phyloP scores from a whole-genome alignment of 2,888 invertebrate genomes.

The Idaea straminata region DNA sequence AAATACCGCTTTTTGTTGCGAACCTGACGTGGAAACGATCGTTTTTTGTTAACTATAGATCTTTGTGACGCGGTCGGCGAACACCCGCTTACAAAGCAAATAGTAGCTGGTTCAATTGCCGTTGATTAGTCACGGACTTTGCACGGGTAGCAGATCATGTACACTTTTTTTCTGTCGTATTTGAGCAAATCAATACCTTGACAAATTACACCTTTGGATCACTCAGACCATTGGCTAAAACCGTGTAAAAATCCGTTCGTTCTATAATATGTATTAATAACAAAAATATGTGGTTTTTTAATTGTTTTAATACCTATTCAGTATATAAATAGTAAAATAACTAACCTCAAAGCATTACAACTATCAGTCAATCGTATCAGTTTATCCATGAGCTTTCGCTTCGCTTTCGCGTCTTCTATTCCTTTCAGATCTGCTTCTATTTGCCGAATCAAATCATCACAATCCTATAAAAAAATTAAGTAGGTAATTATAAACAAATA shows the following conservation, averaged over 20 bases:
- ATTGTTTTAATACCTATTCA: no score
- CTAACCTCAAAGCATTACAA: slow-evolving; percentile 52
- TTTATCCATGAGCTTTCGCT: slow-evolving; percentile 35
- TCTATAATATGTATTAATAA: not conserved
- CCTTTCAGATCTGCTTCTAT: slow-evolving; percentile 37
- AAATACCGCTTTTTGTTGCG: slow-evolving; percentile 55
- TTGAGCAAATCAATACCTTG: no score
- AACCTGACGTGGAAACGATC: slow-evolving; percentile 39
- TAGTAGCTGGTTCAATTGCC: no score
- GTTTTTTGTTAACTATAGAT: not conserved
- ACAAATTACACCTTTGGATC: no score
- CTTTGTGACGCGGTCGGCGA: not conserved
- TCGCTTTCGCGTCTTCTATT: slow-evolving; percentile 42
- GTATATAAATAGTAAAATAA: not conserved
- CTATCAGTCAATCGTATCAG: slow-evolving; percentile 42
- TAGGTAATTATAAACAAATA: no score
- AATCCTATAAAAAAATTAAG: slow-evolving; percentile 38
- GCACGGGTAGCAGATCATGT: no score
- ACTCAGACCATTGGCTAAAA: not conserved
- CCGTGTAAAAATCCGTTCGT: no score
- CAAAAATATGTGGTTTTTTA: no score
- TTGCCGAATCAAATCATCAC: slow-evolving; percentile 41
- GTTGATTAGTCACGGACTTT: no score
- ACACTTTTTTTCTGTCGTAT: no score
- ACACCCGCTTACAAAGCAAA: not conserved